Percentiles rank a stretch among this genome's conserved stretches.
These are phyloP conservation scores for Pachyseris speciosa DNA, from an alignment of 64 coral and sea anemone genomes.

Conservation along the genomic window DNA sequence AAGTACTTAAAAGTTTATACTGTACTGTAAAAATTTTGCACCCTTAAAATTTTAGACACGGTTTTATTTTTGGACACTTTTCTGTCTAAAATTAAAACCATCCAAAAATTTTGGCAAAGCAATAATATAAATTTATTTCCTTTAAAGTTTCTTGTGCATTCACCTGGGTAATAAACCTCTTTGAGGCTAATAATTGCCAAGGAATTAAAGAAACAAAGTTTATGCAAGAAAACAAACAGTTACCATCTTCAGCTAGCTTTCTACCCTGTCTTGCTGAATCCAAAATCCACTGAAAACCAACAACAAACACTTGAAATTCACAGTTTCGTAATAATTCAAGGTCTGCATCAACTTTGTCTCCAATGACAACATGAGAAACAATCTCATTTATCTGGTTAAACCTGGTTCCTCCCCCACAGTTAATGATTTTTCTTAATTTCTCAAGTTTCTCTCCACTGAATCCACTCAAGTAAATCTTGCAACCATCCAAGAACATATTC, in stretches of 20 bases:
- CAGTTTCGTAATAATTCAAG: slow-evolving; percentile 69
- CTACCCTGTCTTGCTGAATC: slow-evolving; percentile 84
- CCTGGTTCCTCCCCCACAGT: slow-evolving; percentile 91
- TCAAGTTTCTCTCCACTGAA: slow-evolving; percentile 83
- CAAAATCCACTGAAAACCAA: slow-evolving; percentile 85
- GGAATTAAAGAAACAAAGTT: no score
- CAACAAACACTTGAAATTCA: slow-evolving; percentile 84
- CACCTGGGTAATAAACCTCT: no score
- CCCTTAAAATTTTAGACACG: no score
- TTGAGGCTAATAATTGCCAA: no score
- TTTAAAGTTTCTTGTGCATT: no score
- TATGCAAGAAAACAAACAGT: no score
- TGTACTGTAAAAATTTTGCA: no score
- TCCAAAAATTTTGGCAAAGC: no score
- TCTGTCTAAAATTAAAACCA: no score
- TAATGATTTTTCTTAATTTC: slow-evolving; percentile 87
- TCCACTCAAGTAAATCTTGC: slow-evolving; percentile 94
- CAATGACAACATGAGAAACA: slow-evolving; percentile 94
- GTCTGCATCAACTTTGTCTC: slow-evolving; percentile 65
- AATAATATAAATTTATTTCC: no score
- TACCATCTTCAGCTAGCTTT: slow-evolving; percentile 86
- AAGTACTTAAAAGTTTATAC: no score
- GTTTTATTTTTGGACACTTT: no score
- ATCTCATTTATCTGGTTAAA: slow-evolving; percentile 97
- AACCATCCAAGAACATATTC: slow-evolving; percentile 94